A percentile compares a stretch with the other conserved stretches of the same genome.
Evolutionary conservation across 2,113 vertebrate species (phyloP).

Genomic region (Pholis gunnellus): DNA sequence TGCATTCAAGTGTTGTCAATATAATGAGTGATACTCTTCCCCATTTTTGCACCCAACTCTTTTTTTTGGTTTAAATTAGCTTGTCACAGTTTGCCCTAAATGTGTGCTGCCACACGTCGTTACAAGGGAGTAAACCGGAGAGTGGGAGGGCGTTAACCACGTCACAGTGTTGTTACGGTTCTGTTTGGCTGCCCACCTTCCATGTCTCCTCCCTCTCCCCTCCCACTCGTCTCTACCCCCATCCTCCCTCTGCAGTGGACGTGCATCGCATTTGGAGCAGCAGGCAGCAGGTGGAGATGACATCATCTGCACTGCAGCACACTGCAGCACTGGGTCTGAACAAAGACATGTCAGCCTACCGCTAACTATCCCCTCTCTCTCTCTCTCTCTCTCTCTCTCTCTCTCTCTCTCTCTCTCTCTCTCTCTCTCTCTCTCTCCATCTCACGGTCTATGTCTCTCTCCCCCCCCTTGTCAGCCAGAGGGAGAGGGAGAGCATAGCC

Average conservation of each 20-base stretch:
- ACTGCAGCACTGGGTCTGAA: conserved; percentile 88
- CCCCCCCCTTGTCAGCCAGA: conserved; percentile 33
- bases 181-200: conserved; percentile 78
- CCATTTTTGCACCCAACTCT: conserved; percentile 15
- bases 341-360: conserved; percentile 87
- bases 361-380: conserved; percentile 70
- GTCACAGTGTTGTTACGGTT: conserved; percentile 74
- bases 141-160: conserved; percentile 54
- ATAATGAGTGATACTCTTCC: neutral
- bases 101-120: conserved; percentile 66
- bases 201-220: conserved; percentile 69
- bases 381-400: conserved; percentile 26
- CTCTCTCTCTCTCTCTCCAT: conserved; percentile 23
- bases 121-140: conserved; percentile 75
- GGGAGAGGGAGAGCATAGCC: conserved; percentile 43
- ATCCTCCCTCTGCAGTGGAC: conserved; percentile 85
- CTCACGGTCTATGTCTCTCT: conserved; percentile 31
- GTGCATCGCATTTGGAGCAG: conserved; percentile 87
- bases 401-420: conserved; percentile 41
- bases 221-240: conserved; percentile 72
- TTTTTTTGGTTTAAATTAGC: conserved; percentile 37
- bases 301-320: conserved; percentile 91
- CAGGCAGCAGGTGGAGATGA: conserved; percentile 87
- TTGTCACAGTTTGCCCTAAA: conserved; percentile 53
- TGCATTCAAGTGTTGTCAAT: conserved; percentile 10